phyloP scores from a whole-genome alignment of 2,797 vertebrate genomes.

The Eulemur mongoz region DNA sequence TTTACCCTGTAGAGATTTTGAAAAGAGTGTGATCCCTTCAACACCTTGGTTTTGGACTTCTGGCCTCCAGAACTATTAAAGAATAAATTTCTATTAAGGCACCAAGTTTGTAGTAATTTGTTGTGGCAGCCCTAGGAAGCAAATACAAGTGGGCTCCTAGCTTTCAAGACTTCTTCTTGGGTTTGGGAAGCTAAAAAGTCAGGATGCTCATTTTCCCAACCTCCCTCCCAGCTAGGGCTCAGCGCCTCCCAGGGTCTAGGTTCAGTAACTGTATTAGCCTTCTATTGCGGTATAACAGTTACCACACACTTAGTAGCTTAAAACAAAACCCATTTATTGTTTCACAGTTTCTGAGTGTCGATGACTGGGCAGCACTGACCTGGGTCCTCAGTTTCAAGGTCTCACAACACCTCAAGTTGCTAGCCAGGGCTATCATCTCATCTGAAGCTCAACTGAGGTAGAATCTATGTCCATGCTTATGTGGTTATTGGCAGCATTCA shows the following conservation, averaged over 20 bases:
- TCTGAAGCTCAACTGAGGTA: background rate
- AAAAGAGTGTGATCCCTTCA: background rate
- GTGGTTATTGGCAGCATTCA: background rate
- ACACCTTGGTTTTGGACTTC: background rate
- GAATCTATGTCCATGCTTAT: too few species aligned
- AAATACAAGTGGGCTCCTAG: background rate
- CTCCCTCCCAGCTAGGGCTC: background rate
- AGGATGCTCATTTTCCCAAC: background rate
- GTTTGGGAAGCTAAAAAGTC: background rate
- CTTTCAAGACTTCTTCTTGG: background rate
- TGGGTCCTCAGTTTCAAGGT: background rate
- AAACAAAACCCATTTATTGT: background rate
- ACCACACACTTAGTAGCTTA: background rate
- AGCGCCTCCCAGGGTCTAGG: background rate
- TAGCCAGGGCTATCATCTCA: background rate
- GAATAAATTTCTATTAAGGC: background rate
- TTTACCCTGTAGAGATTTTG: background rate
- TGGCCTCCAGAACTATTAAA: background rate
- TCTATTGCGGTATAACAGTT: background rate
- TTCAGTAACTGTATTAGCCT: background rate
- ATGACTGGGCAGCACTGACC: background rate
- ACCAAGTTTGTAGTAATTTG: background rate
- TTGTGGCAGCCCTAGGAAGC: background rate
- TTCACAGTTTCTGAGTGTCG: background rate
- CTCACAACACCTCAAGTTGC: background rate